Evolutionary conservation across 2,888 invertebrate genomes (phyloP), one percentile per base, ranked within the genome.

Genomic region (Piscicola geometra): DNA sequence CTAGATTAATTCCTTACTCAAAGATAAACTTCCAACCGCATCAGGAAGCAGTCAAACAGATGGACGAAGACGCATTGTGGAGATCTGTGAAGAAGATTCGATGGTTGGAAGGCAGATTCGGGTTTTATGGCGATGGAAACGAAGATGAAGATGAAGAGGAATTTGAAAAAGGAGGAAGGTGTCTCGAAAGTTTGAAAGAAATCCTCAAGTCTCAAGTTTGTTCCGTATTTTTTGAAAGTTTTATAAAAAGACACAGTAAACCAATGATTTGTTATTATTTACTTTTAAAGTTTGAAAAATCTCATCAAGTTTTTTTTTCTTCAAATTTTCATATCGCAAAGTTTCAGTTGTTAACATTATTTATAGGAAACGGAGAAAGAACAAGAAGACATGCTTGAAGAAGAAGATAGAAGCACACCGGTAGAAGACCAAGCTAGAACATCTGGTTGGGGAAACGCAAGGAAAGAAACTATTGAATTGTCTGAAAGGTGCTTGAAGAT

Each of bases 401-500:
- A 71, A 3, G 50, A 50, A 50, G 52, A 71, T 2, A 56, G n/a
- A 71, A 52, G 18, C 1, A 50, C 28, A 52, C 21, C 3, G 30
- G 30, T 28, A 21, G 33, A 50, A 71, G n/a, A 1, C 28, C 18
- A 32, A 12, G 52, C 28, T 15, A 52, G 41, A 36, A 36, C 47
- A n/a, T 56, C n/a, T 25, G 73, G 56, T 12, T 56, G 25, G 73
- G 60, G 60, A 56, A 56, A 56, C 3, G 60, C 25, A 25, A 25
- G 25, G 9, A n/a, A 56, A 21, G 60, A 56, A 21, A 56, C 60
- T 21, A 56, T 56, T 18, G 36, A 25, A 5, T 64, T 73, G 35
- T 56, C 56, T 3, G 25, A 52, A 32, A 73, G 64, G n/a, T 73
- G 73, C 33, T 73, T 73, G 73, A 73, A 73, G 35, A 67, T 67